Evolutionary conservation across 2,888 invertebrate species (phyloP), one percentile per base, ranked within the genome.

Genomic region (Polietes domitor): DNA sequence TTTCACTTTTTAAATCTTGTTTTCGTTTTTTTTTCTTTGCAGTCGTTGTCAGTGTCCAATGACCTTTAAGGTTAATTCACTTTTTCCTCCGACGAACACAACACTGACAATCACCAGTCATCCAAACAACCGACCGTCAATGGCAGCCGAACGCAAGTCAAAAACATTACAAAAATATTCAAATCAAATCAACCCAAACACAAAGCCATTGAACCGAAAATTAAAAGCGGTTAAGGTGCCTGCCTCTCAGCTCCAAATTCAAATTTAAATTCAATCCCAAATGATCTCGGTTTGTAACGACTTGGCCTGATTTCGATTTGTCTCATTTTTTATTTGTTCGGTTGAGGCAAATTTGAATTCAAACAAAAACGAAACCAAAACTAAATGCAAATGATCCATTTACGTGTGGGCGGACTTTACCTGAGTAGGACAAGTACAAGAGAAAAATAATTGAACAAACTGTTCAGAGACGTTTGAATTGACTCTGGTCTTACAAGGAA

Each of bases 51-150:
- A 58, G 2, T 58, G 58, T 26, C 58, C 58, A 58, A 26, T 58
- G 58, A 58, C 58, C 58, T 58, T 58, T 26, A 26, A 24, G 58
- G 58, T 58, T 58, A 58, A 26, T 58, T 24, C 58, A 26, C 5
- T 53, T 12, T 15, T 21, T 19, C 21, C 53, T 9, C 1, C n/a
- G n/a, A n/a, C n/a, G n/a, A 53, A 17, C 4, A 53, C 10, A 53
- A 53, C 1, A 53, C 19, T 1, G n/a, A 21, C 6, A 53, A 21
- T n/a, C 2, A n/a, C 53, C 53, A 53, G 10, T n/a, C 55, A 7
- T 26, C 58, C 12, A 53, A 10, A 24, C 55, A 7, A 58, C 58
- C 12, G 58, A 26, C 50, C 19, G 50, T 21, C 37, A 3, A 32
- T 32, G 32, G 3, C 3, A 32, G 7, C 32, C 7, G 32, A 5